Base-by-base conservation (phyloP, 2,888 invertebrate species). In the Hylaea fasciaria region DNA sequence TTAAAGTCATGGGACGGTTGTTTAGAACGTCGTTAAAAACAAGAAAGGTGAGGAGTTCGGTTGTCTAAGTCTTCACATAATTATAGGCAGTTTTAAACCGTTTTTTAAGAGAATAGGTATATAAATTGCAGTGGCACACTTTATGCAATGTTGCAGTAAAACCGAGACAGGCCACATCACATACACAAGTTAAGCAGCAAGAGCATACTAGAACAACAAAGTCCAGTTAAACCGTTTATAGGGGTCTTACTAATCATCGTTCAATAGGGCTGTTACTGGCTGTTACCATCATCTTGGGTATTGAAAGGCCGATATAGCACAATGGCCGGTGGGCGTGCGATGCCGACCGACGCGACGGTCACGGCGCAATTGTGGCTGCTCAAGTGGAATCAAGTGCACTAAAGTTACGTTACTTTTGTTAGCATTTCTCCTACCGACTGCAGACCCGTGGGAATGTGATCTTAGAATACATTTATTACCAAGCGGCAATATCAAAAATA, bases 331-430 rank as follows among this genome's bases (percentile, higher is more conserved):
- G 71, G 78, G 79, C 77, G 78, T 77, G 71, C 71, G 74, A 74
- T 77, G 69, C 71, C 70, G 70, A 74, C 70, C 68, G 41, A 32
- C 67, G 74, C 68, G 41, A 32, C 67, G 74, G 74, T 81, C 82
- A 81, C 81, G 81, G 77, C 75, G 81, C 86, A 86, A 87, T 86
- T 85, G 85, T 76, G 80, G 75, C 73, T 84, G 81, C 76, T 88
- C 83, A 88, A 90, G 87, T 87, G 87, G 87, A 85, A 85, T 87
- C 85, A 88, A 89, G 85, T 86, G 87, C 85, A 89, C 84, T 87
- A 87, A 87, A 86, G 85, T 82, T 78, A 80, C 78, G 85, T 86
- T 85, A 83, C 82, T 78, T 85, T 84, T 84, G 84, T 83, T 78
- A 81, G 77, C 41, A 29, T 41, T 77, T 82, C 84, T 83, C 83